These are phyloP conservation scores for Poeciliopsis presidionis DNA, from an alignment of 2,797 vertebrate species.

Conservation along the genomic window DNA sequence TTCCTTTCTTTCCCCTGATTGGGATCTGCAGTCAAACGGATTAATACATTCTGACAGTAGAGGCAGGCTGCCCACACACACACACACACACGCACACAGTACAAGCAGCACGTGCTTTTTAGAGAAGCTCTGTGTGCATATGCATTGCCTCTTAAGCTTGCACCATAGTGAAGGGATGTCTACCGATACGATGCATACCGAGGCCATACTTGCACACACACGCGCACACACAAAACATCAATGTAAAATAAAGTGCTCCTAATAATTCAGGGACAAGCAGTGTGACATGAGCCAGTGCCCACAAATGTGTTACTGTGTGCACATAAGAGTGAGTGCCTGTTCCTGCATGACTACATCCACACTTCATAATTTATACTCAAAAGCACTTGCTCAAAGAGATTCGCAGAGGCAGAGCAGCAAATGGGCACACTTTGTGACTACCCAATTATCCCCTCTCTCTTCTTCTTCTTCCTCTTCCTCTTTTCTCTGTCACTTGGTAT, in stretches of 20 bases:
- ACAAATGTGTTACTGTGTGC: slow-evolving; percentile 26
- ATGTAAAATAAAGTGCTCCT: slow-evolving; percentile 52
- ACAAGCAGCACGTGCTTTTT: slow-evolving; percentile 66
- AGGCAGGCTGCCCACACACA: slow-evolving; percentile 71
- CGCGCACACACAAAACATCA: slow-evolving; percentile 19
- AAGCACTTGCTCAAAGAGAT: slow-evolving; percentile 69
- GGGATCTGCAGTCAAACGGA: slow-evolving; percentile 84
- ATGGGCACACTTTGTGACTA: slow-evolving; percentile 69
- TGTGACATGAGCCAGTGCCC: slow-evolving; percentile 27
- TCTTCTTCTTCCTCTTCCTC: slow-evolving; percentile 10
- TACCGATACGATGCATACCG: slow-evolving; percentile 49
- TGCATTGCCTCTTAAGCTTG: slow-evolving; percentile 68
- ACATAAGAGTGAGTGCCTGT: slow-evolving; percentile 18
- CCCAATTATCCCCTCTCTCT: slow-evolving; percentile 50
- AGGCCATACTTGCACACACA: slow-evolving; percentile 15
- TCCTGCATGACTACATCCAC: slow-evolving; percentile 65
- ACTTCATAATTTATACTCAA: slow-evolving; percentile 78
- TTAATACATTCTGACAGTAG: slow-evolving; percentile 84
- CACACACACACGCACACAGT: slow-evolving; percentile 51
- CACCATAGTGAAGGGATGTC: slow-evolving; percentile 73
- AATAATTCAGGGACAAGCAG: slow-evolving; percentile 38
- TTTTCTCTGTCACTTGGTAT: slow-evolving; percentile 8
- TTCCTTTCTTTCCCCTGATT: slow-evolving; percentile 76
- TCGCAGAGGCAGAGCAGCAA: slow-evolving; percentile 65
- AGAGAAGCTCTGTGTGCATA: slow-evolving; percentile 65